Conservation (phyloP, 1,140 invertebrate species). For the Metaphire vulgaris region DNA sequence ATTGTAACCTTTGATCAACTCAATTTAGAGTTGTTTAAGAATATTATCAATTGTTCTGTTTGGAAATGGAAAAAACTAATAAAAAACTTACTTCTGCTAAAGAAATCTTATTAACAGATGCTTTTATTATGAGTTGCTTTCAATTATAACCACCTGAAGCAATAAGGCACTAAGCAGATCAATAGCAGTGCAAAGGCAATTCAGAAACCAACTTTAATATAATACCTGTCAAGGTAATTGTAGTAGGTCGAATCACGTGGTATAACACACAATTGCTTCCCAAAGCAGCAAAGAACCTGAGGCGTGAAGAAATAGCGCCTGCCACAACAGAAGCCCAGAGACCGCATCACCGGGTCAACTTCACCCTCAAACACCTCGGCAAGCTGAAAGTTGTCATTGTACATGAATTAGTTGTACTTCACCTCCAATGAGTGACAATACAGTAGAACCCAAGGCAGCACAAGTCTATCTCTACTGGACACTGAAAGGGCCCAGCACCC, state of each 20-base stretch:
- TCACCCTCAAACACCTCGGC: slow-evolving; percentile 95
- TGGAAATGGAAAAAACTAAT: neutral
- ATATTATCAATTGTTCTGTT: neutral
- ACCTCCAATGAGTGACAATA: too few relatives aligned
- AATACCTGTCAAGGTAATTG: slow-evolving; percentile 90
- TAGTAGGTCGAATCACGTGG: slow-evolving; percentile 96
- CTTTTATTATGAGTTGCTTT: too few relatives aligned
- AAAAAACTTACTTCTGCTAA: neutral
- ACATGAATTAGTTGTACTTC: neutral
- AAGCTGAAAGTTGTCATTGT: slow-evolving; percentile 60
- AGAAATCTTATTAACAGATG: too few relatives aligned
- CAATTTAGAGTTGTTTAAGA: neutral
- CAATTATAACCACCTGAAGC: neutral
- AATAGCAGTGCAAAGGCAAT: too few relatives aligned
- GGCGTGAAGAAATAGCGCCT: slow-evolving; percentile 98
- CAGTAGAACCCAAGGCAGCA: too few relatives aligned
- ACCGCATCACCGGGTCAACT: slow-evolving; percentile 98
- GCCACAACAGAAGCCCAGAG: slow-evolving; percentile 95
- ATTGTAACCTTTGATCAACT: neutral
- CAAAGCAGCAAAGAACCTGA: slow-evolving; percentile 97
- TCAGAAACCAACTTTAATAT: too few relatives aligned
- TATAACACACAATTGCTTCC: slow-evolving; percentile 97
- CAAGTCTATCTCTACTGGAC: too few relatives aligned
- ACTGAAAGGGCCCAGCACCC: too few relatives aligned
- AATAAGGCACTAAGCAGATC: too few relatives aligned